A percentile compares a stretch with the other conserved stretches of the same genome.
phyloP scores from a whole-genome alignment of 2,888 invertebrate genomes.

The Cheilosia urbana region DNA sequence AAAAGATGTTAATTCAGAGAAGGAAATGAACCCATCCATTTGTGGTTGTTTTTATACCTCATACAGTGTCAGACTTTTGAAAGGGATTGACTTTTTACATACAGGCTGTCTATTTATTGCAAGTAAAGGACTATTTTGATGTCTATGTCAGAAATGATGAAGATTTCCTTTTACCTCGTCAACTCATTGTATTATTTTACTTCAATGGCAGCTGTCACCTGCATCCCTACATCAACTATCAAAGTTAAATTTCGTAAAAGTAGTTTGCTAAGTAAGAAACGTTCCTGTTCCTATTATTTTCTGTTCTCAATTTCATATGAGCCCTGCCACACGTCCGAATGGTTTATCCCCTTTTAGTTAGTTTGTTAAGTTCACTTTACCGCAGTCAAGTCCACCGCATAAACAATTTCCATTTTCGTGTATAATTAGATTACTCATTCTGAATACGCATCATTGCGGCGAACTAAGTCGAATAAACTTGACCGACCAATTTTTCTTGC shows the following conservation, averaged over 20 bases:
- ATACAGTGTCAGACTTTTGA: too few relatives aligned
- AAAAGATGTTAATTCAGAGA: too few relatives aligned
- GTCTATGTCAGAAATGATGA: too few relatives aligned
- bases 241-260: constrained; percentile 1
- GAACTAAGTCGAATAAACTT: neutral
- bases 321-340: constrained; percentile 5
- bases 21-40: too few relatives aligned
- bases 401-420: neutral
- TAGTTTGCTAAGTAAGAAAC: neutral
- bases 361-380: constrained; percentile 5
- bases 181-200: neutral
- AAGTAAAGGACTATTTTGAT: too few relatives aligned
- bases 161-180: neutral
- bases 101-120: too few relatives aligned
- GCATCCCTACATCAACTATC: neutral
- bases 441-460: constrained; percentile 11
- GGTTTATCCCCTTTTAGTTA: neutral
- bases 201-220: constrained; percentile 20
- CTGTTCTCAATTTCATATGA: too few relatives aligned
- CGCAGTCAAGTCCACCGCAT: neutral
- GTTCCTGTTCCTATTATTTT: too few relatives aligned
- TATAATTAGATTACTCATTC: constrained; percentile 48
- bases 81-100: too few relatives aligned
- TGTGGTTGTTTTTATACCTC: too few relatives aligned
- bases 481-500: neutral